These are phyloP conservation scores for Holothuria leucospilota DNA, from an alignment of 53 echinoderm and acorn worm genomes.

Conservation along the genomic window DNA sequence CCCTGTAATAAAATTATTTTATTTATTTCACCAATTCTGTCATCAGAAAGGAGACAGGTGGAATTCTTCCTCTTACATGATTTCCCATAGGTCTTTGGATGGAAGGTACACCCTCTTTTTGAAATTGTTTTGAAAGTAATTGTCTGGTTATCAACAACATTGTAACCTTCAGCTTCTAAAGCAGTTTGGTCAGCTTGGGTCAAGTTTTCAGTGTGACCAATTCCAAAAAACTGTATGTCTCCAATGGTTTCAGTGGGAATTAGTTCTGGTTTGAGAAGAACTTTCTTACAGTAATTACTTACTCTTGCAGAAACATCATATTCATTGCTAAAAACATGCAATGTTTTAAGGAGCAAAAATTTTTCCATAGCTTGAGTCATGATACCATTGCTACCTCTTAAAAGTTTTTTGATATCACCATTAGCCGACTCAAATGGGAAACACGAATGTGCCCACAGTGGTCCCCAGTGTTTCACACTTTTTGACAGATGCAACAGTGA, in stretches of 20 bases:
- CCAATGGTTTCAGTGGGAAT: not conserved
- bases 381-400: not conserved
- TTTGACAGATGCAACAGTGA: constrained; percentile 52
- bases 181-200: not conserved
- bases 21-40: not conserved
- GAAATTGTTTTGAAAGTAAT: not conserved
- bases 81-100: not conserved
- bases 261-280: not conserved
- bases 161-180: not conserved
- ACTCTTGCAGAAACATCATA: constrained; percentile 14
- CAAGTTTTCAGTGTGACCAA: not conserved
- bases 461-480: constrained; percentile 57
- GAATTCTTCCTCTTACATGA: not conserved
- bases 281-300: not conserved
- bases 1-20: not conserved
- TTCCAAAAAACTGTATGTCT: not conserved
- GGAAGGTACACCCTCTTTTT: not conserved
- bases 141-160: not conserved
- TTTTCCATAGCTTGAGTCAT: not conserved
- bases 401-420: constrained; percentile 48
- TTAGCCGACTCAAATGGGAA: constrained; percentile 73
- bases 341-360: not conserved
- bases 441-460: constrained; percentile 72
- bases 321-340: not conserved
- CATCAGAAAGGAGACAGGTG: not conserved